phyloP scores from a whole-genome alignment of 2,888 invertebrate genomes.

The Protonemura montana region DNA sequence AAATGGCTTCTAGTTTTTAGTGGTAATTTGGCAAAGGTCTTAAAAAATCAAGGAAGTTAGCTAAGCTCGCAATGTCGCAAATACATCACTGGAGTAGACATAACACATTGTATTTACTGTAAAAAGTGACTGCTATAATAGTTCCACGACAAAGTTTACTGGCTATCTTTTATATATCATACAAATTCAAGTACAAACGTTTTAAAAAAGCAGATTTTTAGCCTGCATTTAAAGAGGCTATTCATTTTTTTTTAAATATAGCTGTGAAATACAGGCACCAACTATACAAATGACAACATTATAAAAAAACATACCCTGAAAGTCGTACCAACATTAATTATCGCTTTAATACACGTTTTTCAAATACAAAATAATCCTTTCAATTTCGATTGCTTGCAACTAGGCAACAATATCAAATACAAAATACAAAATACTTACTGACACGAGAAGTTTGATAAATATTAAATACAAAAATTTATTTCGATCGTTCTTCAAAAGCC shows the following conservation, averaged over 20 bases:
- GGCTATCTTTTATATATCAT: not conserved
- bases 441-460: not conserved
- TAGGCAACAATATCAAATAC: not conserved
- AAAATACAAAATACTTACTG: constrained; percentile 7
- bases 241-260: not conserved
- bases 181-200: not conserved
- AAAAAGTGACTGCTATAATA: too few relatives aligned
- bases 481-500: not conserved
- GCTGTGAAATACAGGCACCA: not conserved
- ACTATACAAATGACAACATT: not conserved
- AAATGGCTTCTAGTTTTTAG: too few relatives aligned
- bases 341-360: not conserved
- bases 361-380: not conserved
- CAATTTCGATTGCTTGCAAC: not conserved
- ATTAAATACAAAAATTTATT: not conserved
- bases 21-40: too few relatives aligned
- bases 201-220: not conserved
- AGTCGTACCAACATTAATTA: not conserved
- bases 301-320: constrained; percentile 33
- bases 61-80: too few relatives aligned
- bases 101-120: too few relatives aligned
- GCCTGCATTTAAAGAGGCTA: not conserved
- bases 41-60: too few relatives aligned
- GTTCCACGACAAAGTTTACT: too few relatives aligned
- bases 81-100: too few relatives aligned